These are phyloP conservation scores for Dysmachus trigonus DNA, from an alignment of 2,888 invertebrate species.

Conservation along the genomic window DNA sequence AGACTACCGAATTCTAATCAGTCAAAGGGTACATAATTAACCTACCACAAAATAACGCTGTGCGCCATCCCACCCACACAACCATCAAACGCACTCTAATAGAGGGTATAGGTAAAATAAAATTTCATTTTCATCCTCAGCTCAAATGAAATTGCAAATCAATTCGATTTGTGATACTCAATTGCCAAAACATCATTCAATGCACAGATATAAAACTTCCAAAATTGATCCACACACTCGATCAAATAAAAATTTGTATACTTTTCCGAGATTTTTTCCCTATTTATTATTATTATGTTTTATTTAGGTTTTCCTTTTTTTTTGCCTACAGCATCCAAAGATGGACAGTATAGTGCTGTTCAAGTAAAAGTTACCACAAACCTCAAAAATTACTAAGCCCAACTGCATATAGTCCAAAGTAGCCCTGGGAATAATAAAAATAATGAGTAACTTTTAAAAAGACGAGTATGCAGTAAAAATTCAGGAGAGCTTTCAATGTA, in stretches of 20 bases:
- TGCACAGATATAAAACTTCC: neutral
- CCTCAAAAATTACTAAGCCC: neutral
- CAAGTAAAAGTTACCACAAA: neutral
- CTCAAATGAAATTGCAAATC: neutral
- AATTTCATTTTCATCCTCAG: neutral
- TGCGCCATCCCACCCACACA: neutral
- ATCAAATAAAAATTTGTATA: neutral
- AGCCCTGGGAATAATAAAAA: slow-evolving; percentile 51
- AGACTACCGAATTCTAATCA: slow-evolving; percentile 41
- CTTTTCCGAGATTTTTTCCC: neutral
- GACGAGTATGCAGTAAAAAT: slow-evolving; percentile 24
- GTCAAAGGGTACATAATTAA: slow-evolving; percentile 38
- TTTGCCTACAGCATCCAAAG: neutral
- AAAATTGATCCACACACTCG: neutral
- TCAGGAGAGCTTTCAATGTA: neutral
- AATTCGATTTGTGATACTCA: neutral
- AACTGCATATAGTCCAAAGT: slow-evolving; percentile 46
- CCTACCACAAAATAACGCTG: neutral
- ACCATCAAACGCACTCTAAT: neutral
- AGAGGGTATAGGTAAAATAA: neutral
- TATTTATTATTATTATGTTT: neutral
- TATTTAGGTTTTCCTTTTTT: neutral
- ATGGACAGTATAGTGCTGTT: neutral
- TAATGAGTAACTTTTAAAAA: slow-evolving; percentile 47
- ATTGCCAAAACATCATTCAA: neutral